phyloP scores from a whole-genome alignment of 2,113 vertebrate species.

The Eubucco bourcierii region DNA sequence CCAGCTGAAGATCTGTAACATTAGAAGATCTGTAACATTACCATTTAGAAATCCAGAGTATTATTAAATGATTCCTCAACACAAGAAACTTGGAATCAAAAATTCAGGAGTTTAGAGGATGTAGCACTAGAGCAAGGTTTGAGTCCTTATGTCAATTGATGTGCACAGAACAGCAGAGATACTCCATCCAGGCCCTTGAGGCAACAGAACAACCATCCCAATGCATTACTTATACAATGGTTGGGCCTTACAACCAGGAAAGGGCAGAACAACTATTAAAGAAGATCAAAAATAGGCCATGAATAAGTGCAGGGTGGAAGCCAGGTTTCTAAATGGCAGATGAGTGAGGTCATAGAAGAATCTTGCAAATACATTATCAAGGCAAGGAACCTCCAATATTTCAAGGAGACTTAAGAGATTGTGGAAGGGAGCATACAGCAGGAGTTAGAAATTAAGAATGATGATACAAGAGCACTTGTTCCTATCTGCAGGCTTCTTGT shows the following conservation, averaged over 20 bases:
- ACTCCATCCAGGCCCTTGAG: neutral
- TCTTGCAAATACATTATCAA: neutral
- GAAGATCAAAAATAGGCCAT: neutral
- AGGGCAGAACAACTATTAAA: neutral
- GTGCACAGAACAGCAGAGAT: neutral
- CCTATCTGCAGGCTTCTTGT: neutral
- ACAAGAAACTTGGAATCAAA: neutral
- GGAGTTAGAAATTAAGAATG: neutral
- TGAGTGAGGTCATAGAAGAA: neutral
- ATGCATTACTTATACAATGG: neutral
- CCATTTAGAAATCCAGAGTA: neutral
- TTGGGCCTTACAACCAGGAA: neutral
- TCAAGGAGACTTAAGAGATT: neutral
- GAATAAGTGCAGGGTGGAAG: neutral
- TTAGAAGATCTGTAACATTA: neutral
- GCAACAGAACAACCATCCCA: neutral
- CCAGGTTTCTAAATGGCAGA: neutral
- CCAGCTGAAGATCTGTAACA: neutral
- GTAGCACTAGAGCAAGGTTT: neutral
- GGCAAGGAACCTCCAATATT: neutral
- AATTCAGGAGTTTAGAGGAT: neutral
- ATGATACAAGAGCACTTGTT: neutral
- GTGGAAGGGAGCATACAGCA: neutral
- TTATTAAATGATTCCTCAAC: neutral
- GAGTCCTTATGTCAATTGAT: neutral